A percentile compares a stretch with the other conserved stretches of the same genome.
These are phyloP conservation scores for Drosophila murphyi DNA, from an alignment of 1,140 invertebrate species.

Conservation along the genomic window DNA sequence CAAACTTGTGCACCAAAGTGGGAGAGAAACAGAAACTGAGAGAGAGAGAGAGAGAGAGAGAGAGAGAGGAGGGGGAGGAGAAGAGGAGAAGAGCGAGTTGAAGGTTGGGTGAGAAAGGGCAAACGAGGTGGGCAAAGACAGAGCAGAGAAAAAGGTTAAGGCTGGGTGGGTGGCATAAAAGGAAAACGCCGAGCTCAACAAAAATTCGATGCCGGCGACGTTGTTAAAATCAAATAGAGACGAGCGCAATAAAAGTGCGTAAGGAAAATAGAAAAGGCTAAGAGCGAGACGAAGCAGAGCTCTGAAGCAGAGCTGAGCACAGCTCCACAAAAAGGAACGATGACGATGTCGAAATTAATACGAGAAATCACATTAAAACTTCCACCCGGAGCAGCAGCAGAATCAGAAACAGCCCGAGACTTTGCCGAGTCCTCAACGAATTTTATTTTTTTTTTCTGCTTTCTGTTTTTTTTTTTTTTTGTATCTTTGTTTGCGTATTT, in stretches of 20 bases:
- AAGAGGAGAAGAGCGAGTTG: neutral
- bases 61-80: neutral
- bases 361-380: slow-evolving; percentile 83
- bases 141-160: slow-evolving; percentile 30
- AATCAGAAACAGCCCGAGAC: slow-evolving; percentile 6
- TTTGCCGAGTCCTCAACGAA: slow-evolving; percentile 8
- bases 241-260: slow-evolving; percentile 79
- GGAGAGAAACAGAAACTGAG: neutral
- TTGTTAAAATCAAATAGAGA: slow-evolving; percentile 78
- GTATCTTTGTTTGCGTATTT: too few species aligned
- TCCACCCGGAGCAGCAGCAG: slow-evolving; percentile 43
- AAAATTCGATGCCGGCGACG: slow-evolving; percentile 67
- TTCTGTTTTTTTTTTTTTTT: too few species aligned
- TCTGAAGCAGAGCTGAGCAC: slow-evolving; percentile 2
- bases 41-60: neutral
- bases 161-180: slow-evolving; percentile 29
- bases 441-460: neutral
- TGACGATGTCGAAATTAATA: slow-evolving; percentile 83
- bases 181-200: slow-evolving; percentile 70
- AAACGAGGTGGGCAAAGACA: slow-evolving; percentile 11
- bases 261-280: slow-evolving; percentile 68
- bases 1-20: slow-evolving; percentile 7
- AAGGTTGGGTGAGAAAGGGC: neutral
- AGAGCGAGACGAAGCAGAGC: slow-evolving; percentile 8
- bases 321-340: slow-evolving; percentile 50